Conservation (phyloP, 1,140 invertebrate species). For the Nomia melanderi region DNA sequence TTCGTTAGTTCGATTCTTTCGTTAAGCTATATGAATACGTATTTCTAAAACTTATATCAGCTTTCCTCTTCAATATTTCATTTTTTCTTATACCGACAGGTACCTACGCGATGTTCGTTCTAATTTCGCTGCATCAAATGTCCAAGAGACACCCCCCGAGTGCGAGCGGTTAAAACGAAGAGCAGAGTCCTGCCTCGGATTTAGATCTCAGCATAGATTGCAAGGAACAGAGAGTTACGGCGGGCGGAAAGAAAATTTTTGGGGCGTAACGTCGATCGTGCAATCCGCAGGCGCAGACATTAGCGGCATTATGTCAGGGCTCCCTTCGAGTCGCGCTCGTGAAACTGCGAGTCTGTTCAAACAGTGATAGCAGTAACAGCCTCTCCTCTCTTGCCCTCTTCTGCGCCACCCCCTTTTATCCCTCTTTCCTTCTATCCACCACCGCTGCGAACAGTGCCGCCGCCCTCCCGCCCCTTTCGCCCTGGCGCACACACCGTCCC, state of each 20-base stretch:
- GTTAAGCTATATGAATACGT: no score
- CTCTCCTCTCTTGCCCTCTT: slow-evolving; percentile 56
- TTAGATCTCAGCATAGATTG: neutral
- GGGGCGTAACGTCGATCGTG: slow-evolving; percentile 38
- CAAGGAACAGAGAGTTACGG: neutral
- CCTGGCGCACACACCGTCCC: neutral
- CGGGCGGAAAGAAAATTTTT: slow-evolving; percentile 34
- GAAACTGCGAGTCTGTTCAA: slow-evolving; percentile 80
- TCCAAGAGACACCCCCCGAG: no score
- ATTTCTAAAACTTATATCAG: no score
- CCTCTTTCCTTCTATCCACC: slow-evolving; percentile 48
- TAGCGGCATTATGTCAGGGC: slow-evolving; percentile 73
- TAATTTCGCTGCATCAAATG: no score
- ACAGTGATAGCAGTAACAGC: slow-evolving; percentile 79
- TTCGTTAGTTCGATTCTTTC: no score
- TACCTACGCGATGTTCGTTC: no score
- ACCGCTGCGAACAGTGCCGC: no score
- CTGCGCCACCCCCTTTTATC: slow-evolving; percentile 14
- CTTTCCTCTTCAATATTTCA: no score
- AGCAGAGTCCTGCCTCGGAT: neutral
- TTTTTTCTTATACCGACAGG: no score
- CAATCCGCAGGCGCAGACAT: slow-evolving; percentile 67
- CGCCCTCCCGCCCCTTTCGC: no score
- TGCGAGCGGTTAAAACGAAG: neutral
- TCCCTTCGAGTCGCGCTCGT: slow-evolving; percentile 72